Evolutionary conservation across 2,888 invertebrate genomes (phyloP).

Genomic region (Allacma fusca): DNA sequence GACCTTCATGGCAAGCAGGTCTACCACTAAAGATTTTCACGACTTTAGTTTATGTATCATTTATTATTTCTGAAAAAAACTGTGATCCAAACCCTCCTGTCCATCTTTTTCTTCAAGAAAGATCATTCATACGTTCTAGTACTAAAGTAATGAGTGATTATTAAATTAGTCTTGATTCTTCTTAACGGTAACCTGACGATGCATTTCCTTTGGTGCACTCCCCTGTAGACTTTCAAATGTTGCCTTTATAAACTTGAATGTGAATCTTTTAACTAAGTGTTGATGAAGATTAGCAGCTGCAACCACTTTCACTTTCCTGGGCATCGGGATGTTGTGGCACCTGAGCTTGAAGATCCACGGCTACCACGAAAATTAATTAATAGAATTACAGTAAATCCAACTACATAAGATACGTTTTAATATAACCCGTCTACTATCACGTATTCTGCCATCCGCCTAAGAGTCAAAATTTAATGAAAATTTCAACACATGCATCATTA

Average conservation of each 20-base stretch:
- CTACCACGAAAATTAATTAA: constrained; percentile 62
- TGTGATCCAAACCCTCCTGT: not conserved
- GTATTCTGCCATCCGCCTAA: too few species aligned
- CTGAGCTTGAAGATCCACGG: constrained; percentile 84
- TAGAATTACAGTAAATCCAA: constrained; percentile 6
- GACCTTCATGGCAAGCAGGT: not conserved
- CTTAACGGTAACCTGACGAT: constrained; percentile 12
- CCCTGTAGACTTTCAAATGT: not conserved
- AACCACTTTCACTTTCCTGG: constrained; percentile 81
- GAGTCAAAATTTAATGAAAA: too few species aligned
- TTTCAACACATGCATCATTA: too few species aligned
- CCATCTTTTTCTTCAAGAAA: not conserved
- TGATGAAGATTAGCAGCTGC: constrained; percentile 74
- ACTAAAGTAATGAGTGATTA: constrained; percentile 18
- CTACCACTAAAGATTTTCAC: too few species aligned
- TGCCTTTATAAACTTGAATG: not conserved
- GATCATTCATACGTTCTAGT: not conserved
- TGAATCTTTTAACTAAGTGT: not conserved
- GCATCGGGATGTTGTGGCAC: constrained; percentile 80
- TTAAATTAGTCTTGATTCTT: constrained; percentile 23
- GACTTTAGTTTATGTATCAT: too few species aligned
- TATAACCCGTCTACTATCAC: too few species aligned
- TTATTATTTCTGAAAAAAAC: not conserved
- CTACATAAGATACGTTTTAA: not conserved
- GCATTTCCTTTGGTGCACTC: not conserved